These are phyloP conservation scores for Dinocampus coccinellae DNA, from an alignment of 2,888 invertebrate genomes.

Conservation along the genomic window DNA sequence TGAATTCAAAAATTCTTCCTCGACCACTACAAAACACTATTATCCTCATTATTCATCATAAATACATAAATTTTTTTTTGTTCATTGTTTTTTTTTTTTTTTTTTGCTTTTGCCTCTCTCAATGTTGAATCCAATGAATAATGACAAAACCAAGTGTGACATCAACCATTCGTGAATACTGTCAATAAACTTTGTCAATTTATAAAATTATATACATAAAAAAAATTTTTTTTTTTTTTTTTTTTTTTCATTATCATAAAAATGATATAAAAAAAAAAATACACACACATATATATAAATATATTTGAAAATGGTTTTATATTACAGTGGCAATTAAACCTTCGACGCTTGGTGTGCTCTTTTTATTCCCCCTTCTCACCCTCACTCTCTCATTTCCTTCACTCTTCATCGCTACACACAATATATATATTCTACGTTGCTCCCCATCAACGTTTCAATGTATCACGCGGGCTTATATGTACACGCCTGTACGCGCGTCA, in stretches of 20 bases:
- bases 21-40: background rate
- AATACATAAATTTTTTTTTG: background rate
- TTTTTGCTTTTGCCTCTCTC: background rate
- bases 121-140: background rate
- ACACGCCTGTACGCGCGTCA: slow-evolving; percentile 56
- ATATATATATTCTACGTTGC: slow-evolving; percentile 11
- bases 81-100: background rate
- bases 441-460: slow-evolving; percentile 39
- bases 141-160: background rate
- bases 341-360: slow-evolving; percentile 37
- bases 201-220: background rate
- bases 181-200: background rate
- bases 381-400: slow-evolving; percentile 36
- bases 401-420: slow-evolving; percentile 20
- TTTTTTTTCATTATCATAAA: no score
- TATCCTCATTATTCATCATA: background rate
- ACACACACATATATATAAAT: background rate
- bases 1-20: slow-evolving; percentile 5
- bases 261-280: slow-evolving; percentile 25
- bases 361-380: no score
- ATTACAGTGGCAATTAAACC: slow-evolving; percentile 40
- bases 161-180: background rate
- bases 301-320: background rate
- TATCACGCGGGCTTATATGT: slow-evolving; percentile 27
- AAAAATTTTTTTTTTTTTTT: slow-evolving; percentile 8